Evolutionary conservation across 2,797 vertebrate species (phyloP), one percentile per base, ranked within the genome.

Genomic region (Catostomus latipinnis): DNA sequence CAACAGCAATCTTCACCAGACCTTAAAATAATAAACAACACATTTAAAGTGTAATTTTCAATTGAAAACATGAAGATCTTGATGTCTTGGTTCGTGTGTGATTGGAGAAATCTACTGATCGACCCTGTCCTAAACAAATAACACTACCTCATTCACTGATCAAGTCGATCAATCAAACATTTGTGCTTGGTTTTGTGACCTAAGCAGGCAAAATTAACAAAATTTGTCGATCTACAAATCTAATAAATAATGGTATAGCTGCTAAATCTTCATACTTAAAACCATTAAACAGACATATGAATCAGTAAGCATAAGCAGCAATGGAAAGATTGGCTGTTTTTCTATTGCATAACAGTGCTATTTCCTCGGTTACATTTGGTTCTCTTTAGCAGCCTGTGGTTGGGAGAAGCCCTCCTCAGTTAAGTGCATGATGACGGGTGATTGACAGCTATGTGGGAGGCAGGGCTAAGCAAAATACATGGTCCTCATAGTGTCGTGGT

Each of bases 401-500:
- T 78, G 76, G 61, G 76, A 58, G 90, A 88, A 91, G 86, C 87
- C 86, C 69, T 82, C 73, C 63, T 71, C 86, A 80, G 52, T 80
- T 89, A 88, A 92, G 92, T 84, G 90, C 88, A 90, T 88, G 84
- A 86, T 89, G 88, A 88, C 88, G 88, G 88, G 89, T 78, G 86
- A 90, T 86, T 75, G 86, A 90, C 71, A 71, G 75, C 74, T 67
- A 34, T 76, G 74, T 86, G 43, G 43, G 65, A 71, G 57, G 80
- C 62, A 58, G 76, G 65, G 68, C 65, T 6, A 99, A 93, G 98
- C 97, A 84, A 99, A 99, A 93, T 99, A 99, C 98, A 99, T 99
- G 93, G 97, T 99, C 94, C 96, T 97, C 96, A 99, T 94, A 88
- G 98, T 98, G 95, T 99, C 97, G 82, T 99, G 97, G 95, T 99